Base-by-base conservation (phyloP, 1,140 invertebrate species). In the Lithobius niger region DNA sequence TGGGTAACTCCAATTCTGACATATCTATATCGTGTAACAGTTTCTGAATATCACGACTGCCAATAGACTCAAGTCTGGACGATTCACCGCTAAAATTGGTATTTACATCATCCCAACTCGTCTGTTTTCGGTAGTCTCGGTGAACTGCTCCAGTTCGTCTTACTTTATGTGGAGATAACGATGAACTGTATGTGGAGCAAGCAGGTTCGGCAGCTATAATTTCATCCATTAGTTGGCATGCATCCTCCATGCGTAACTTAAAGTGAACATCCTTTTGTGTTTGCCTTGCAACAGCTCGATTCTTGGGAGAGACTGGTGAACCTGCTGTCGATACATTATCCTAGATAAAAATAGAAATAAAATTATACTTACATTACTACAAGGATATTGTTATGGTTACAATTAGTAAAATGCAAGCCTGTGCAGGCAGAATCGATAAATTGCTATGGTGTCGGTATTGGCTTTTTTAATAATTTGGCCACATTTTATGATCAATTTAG, bases 191-290 rank as follows among this genome's bases (percentile, higher is more conserved):
- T 47, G 15, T 19, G 6, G 44, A 18, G 19, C 10, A 47, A 10
- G 6, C 31, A 36, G 31, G 31, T 36, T 36, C 31, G 6, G 6
- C 31, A 36, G 31, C n/a, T 36, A 36, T 36, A 15, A 47, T 10
- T 47, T 47, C 44, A 18, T 47, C 22, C 44, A 47, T 47, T 13
- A 47, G 44, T 19, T 47, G 15, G 22, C 44, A 47, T 15, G 44
- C 44, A 10, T 47, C 44, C 22, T 47, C 13, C 44, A 47, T 47
- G 13, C 44, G 13, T 22, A 47, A 18, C 22, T 47, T 47, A 22
- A 10, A 19, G 22, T 47, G 44, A 10, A 47, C 22, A 19, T 47
- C 22, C 19, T 47, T 15, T 21, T 47, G 44, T 36, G 22, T 22
- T 10, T 47, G 13, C 19, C 44, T 47, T 47, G 15, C 15, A 19